phyloP scores from a whole-genome alignment of 1,140 invertebrate species.

The Pogonomyrmex californicus region DNA sequence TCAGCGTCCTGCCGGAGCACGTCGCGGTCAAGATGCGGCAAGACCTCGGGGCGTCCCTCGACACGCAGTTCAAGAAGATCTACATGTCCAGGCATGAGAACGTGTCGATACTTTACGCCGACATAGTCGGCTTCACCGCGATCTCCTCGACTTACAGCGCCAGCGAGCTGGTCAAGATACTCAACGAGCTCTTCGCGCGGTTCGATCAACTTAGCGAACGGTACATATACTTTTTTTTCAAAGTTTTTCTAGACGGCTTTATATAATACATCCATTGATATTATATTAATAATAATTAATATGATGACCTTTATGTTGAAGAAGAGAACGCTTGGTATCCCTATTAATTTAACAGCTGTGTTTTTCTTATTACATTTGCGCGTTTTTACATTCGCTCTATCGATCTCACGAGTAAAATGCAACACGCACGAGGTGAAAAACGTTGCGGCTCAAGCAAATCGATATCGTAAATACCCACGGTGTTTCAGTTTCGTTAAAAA shows the following conservation, averaged over 20 bases:
- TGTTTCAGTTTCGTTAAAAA: neutral
- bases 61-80: slow-evolving; percentile 98
- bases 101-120: slow-evolving; percentile 97
- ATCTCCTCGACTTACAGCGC: slow-evolving; percentile 98
- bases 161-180: slow-evolving; percentile 96
- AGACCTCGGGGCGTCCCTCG: slow-evolving; percentile 95
- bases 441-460: slow-evolving; percentile 2
- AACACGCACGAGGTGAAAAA: neutral
- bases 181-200: slow-evolving; percentile 97
- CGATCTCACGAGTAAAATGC: slow-evolving; percentile 14
- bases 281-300: neutral
- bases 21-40: slow-evolving; percentile 97
- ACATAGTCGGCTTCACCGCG: slow-evolving; percentile 97
- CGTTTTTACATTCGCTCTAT: neutral
- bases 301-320: neutral
- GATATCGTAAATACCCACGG: slow-evolving; percentile 9
- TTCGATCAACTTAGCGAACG: slow-evolving; percentile 95
- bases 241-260: neutral
- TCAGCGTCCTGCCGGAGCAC: slow-evolving; percentile 97
- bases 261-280: neutral
- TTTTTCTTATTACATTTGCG: neutral
- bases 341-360: neutral
- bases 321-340: neutral
- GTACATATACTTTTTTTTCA: slow-evolving; percentile 66
- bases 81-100: slow-evolving; percentile 99